Conservation (phyloP, 23 tunicate species). For the Styela plicata region DNA sequence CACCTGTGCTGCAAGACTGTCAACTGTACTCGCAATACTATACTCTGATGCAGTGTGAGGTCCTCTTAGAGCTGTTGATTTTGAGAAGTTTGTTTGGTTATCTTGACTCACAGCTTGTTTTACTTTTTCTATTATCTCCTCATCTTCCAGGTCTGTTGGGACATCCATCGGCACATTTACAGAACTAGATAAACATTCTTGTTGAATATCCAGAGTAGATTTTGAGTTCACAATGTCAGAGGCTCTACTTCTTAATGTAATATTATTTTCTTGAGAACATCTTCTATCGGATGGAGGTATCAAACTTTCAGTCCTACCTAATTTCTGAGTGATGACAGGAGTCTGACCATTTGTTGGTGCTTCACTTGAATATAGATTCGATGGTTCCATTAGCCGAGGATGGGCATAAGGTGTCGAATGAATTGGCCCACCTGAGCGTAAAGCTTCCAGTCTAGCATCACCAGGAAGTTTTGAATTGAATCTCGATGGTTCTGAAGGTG, state of each 20-base stretch:
- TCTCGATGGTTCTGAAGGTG: neutral
- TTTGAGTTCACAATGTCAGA: neutral
- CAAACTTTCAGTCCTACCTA: neutral
- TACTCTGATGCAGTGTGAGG: constrained; percentile 29
- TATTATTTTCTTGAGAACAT: neutral
- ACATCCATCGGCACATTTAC: neutral
- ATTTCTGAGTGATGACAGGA: neutral
- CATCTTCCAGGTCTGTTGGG: neutral
- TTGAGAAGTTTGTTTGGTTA: neutral
- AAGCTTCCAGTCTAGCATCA: neutral
- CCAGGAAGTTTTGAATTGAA: neutral
- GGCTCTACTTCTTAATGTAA: neutral
- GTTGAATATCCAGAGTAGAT: neutral
- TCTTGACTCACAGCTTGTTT: neutral
- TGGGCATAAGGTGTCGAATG: neutral
- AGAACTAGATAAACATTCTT: neutral
- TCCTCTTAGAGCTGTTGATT: neutral
- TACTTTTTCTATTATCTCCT: neutral
- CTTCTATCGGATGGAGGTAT: neutral
- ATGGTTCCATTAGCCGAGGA: neutral
- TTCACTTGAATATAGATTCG: neutral
- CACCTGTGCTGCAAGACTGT: constrained; percentile 76
- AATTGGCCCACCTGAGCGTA: neutral
- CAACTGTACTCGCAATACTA: constrained; percentile 58
- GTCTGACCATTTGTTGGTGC: neutral